A percentile compares a stretch with the other conserved stretches of the same genome.
These are phyloP conservation scores for Keiferia lycopersicella DNA, from an alignment of 2,888 invertebrate species.

Conservation along the genomic window DNA sequence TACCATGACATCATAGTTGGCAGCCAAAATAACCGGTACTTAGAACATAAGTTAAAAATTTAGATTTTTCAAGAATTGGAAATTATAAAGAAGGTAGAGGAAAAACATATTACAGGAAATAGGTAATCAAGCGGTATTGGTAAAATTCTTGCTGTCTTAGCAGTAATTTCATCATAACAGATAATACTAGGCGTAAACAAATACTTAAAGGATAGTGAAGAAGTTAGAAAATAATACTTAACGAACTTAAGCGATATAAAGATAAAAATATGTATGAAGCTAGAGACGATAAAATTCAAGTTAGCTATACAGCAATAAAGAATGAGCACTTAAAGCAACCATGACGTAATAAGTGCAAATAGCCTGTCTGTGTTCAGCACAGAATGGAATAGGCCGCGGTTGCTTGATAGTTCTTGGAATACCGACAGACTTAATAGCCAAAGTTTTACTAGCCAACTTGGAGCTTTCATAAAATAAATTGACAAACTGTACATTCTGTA, in stretches of 20 bases:
- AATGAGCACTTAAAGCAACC: neutral
- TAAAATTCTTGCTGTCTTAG: too few species aligned
- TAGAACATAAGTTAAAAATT: too few species aligned
- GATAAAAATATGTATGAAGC: neutral
- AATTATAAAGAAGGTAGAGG: too few species aligned
- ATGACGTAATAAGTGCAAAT: slow-evolving; percentile 11
- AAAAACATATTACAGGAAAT: too few species aligned
- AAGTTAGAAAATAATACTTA: too few species aligned
- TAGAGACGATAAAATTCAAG: neutral
- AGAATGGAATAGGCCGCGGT: neutral
- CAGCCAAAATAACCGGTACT: neutral
- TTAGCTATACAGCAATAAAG: neutral
- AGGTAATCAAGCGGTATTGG: too few species aligned
- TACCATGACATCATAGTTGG: neutral
- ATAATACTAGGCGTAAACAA: too few species aligned
- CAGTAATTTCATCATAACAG: too few species aligned
- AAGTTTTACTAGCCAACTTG: neutral
- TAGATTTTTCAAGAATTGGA: too few species aligned
- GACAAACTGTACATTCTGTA: too few species aligned
- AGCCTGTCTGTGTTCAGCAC: neutral
- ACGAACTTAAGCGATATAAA: neutral
- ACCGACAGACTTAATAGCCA: neutral
- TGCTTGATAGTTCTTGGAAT: neutral
- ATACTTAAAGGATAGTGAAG: too few species aligned
- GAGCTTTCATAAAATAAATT: too few species aligned